Base-by-base conservation (phyloP, 2,888 invertebrate genomes). In the Cynaeus angustus region DNA sequence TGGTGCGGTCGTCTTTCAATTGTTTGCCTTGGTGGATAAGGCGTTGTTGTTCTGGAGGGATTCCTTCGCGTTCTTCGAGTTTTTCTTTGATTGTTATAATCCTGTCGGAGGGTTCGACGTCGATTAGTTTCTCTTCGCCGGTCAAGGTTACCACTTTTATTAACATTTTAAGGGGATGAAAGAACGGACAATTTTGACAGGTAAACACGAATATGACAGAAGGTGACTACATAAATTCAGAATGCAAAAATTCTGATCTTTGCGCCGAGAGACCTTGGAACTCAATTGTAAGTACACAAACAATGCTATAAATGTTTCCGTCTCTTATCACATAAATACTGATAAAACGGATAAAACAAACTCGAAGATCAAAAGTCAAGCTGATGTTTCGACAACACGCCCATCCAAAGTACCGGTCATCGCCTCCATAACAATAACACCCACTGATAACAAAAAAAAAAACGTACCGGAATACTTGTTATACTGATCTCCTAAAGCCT, bases 401-500 rank as follows among this genome's bases (percentile, higher is more conserved):
- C 30, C 30, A n/a, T 14, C n/a, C 16, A 7, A 10, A 14, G 14
- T 14, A 16, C n/a, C n/a, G 41, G 41, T 41, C 41, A n/a, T 41
- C 41, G 41, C 41, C 12, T 41, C 41, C 26, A 26, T 10, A 38
- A 12, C 13, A 43, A 45, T 45, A 21, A 45, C 59, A 59, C 16
- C 33, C 9, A 52, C 21, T 21, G 30, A 52, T 28, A 28, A 13
- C 30, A 14, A 13, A 48, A 48, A 28, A 26, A n/a, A n/a, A 0
- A 12, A 56, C 50, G 5, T 67, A 91, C 91, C 89, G 77, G 92
- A 90, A 75, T 93, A 87, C 83, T 91, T 89, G 79, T 89, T 90
- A 82, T 91, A 91, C 78, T 91, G 89, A 71, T 91, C 89, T 45
- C 93, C 93, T 65, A 96, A 85, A 43, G 93, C 92, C 83, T 92